A percentile compares a stretch with the other conserved stretches of the same genome.
Conservation (phyloP, 2,888 invertebrate species). For the Ceramica pisi region DNA sequence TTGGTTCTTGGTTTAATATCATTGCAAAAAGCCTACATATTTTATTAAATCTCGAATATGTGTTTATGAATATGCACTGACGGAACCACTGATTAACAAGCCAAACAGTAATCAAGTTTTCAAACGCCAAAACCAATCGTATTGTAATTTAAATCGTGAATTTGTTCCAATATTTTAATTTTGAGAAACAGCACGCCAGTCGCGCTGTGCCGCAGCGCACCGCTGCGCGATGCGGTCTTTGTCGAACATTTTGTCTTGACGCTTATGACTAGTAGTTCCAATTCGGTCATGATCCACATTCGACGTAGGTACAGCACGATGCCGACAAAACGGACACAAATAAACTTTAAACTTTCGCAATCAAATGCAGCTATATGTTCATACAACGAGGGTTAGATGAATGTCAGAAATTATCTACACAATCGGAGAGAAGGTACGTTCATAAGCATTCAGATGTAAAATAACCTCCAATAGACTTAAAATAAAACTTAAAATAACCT, state of each 20-base stretch:
- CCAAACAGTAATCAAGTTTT: background rate
- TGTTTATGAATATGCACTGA: too few relatives aligned
- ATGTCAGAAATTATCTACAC: slow-evolving; percentile 11
- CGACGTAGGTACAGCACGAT: slow-evolving; percentile 44
- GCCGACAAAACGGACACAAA: slow-evolving; percentile 60
- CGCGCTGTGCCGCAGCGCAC: background rate
- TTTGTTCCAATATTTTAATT: background rate
- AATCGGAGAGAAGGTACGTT: background rate
- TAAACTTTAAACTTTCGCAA: slow-evolving; percentile 60
- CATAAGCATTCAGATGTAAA: background rate
- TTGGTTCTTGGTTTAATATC: background rate
- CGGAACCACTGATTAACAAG: background rate
- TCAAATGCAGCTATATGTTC: slow-evolving; percentile 32
- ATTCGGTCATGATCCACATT: slow-evolving; percentile 65
- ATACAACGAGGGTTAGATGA: slow-evolving; percentile 26
- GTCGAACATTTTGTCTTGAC: slow-evolving; percentile 54
- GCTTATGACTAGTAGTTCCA: slow-evolving; percentile 59
- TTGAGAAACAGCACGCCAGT: background rate
- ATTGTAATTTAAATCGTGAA: background rate
- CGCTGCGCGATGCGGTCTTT: background rate
- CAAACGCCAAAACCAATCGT: background rate
- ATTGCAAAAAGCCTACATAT: too few relatives aligned
- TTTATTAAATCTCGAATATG: background rate
- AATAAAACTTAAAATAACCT: too few relatives aligned
- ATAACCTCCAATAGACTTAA: background rate